Conservation (phyloP, 2,888 invertebrate genomes). For the Epiblema foenella region DNA sequence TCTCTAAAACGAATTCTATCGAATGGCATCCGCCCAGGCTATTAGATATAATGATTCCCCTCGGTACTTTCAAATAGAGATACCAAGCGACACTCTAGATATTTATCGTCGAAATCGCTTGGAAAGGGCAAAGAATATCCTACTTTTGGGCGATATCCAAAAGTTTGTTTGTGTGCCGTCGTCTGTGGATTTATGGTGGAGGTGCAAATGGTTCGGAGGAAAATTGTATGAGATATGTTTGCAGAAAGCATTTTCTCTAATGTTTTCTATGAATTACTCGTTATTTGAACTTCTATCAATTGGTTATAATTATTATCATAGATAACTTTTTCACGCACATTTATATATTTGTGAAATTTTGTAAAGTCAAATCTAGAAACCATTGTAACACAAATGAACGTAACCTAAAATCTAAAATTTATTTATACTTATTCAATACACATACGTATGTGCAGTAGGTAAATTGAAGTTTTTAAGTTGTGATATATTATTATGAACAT, state of each 20-base stretch:
- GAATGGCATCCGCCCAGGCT: neutral
- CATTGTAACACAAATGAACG: too few relatives aligned
- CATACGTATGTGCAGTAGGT: too few relatives aligned
- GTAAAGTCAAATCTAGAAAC: too few relatives aligned
- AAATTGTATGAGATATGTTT: slow-evolving; percentile 12
- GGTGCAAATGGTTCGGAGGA: slow-evolving; percentile 23
- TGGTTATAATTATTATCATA: too few relatives aligned
- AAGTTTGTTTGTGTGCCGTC: slow-evolving; percentile 35
- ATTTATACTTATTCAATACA: too few relatives aligned
- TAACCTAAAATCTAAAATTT: too few relatives aligned
- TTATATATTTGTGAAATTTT: too few relatives aligned
- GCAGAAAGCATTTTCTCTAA: neutral
- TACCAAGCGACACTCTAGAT: slow-evolving; percentile 32
- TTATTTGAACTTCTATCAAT: neutral
- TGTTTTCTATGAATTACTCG: neutral
- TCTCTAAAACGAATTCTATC: neutral
- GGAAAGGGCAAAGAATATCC: slow-evolving; percentile 37
- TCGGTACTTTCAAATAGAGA: slow-evolving; percentile 28
- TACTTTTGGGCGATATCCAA: slow-evolving; percentile 42
- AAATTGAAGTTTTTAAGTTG: too few relatives aligned
- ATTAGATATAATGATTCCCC: slow-evolving; percentile 28
- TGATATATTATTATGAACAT: too few relatives aligned
- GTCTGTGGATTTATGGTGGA: slow-evolving; percentile 22
- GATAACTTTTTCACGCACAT: too few relatives aligned
- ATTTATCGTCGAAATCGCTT: slow-evolving; percentile 32